phyloP scores from a whole-genome alignment of 2,888 invertebrate genomes.

The Mimachlamys varia region DNA sequence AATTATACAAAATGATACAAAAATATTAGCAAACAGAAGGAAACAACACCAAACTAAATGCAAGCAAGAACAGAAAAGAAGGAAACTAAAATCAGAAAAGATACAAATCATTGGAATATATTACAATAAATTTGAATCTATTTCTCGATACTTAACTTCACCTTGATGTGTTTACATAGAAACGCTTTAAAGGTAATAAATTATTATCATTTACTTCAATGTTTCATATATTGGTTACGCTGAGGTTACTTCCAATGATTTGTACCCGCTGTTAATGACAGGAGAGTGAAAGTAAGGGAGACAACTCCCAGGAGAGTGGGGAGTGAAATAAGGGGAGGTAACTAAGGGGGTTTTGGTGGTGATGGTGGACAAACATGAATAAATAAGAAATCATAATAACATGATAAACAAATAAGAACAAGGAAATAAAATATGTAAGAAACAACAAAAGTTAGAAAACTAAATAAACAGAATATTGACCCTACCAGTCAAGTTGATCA shows the following conservation, averaged over 20 bases:
- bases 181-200: too few relatives aligned
- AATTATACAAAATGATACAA: constrained; percentile 15
- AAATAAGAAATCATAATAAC: not conserved
- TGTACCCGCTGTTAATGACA: not conserved
- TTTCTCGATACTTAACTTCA: too few relatives aligned
- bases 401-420: not conserved
- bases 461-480: not conserved
- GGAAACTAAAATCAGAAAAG: not conserved
- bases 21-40: constrained; percentile 6
- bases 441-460: not conserved
- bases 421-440: not conserved
- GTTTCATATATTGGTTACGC: too few relatives aligned
- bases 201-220: too few relatives aligned
- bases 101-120: not conserved
- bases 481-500: not conserved
- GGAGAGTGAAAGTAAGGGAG: not conserved
- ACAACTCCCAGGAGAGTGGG: not conserved
- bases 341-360: not conserved
- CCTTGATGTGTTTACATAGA: too few relatives aligned
- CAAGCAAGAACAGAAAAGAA: constrained; percentile 3
- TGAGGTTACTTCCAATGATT: not conserved
- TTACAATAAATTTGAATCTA: too few relatives aligned
- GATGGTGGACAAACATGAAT: not conserved
- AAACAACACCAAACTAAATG: not conserved
- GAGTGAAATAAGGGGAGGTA: not conserved